Evolutionary conservation across 2,113 vertebrate genomes (phyloP), one percentile per base, ranked within the genome.

Genomic region (Pithys albifrons): DNA sequence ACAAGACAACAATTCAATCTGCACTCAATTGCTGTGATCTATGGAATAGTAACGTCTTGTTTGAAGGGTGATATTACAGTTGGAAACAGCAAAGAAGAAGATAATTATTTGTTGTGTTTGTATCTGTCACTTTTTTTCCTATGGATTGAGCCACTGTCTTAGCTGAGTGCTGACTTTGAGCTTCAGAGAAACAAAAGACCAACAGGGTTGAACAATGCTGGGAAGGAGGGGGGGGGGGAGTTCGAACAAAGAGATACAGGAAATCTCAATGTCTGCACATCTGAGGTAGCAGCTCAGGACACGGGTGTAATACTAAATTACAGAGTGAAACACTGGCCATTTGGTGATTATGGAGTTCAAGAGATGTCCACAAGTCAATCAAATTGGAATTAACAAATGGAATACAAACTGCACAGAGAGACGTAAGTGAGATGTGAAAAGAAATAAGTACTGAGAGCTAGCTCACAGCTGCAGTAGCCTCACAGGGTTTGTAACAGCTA

Each of bases 31-130:
- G 85, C 33, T 74, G 59, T 77, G 88, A 94, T 83, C 85, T 88
- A 7, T 52, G n/a, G 61, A 88, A 95, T 18, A 81, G n/a, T 57
- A 91, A 57, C 0, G 18, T 75, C 85, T 92, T 94, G 85, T 95
- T 94, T 94, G 95, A 96, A 96, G 82, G 93, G 79, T 23, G 22
- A 64, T 46, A 92, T 94, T 96, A 54, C 85, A 75, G 91, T 92
- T 93, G 85, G 88, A 92, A 97, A 96, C 52, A 54, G 90, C 83
- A 95, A 97, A 95, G 90, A 95, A 94, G 92, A 65, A 93, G 90
- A 70, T 91, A 94, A 96, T 96, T 95, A 93, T 65, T 93, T 88
- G 91, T 75, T 84, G 55, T 93, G 79, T 92, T 96, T 91, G 48
- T 81, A 78, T 48, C 86, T 92, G 85, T 91, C 88, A 69, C 48